Base-by-base conservation (phyloP, 2,113 vertebrate genomes). In the Climacteris rufus region DNA sequence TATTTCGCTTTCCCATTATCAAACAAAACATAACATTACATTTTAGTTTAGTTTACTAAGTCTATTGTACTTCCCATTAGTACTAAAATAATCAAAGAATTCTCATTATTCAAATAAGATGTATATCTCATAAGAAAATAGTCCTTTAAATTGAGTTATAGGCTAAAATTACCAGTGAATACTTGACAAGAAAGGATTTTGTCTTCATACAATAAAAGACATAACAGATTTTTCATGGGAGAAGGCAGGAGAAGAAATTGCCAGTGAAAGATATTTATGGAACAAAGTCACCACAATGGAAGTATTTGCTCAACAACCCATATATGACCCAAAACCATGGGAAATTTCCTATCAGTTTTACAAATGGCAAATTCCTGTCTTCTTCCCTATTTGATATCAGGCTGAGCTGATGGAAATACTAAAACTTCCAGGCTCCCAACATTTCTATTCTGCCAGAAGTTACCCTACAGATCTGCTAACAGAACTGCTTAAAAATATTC, bases 21-120 rank as follows among this genome's bases (percentile, higher is more conserved):
- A 84, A 95, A 95, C 20, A 83, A 86, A 97, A 87, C n/a, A n/a
- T n/a, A n/a, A n/a, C n/a, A n/a, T n/a, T n/a, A 66, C 60, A 94
- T 65, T 63, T 69, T 18, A 42, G 28, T 80, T 86, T 72, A 42
- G 50, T 86, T 94, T 91, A 94, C 44, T 53, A 84, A 82, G 65
- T 61, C 80, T 84, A 57, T 28, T 60, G 5, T 49, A 93, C 44
- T 94, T 94, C 49, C 80, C 44, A 68, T 69, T 87, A 90, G 76
- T 68, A 87, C 35, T 15, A 81, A 42, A 90, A 91, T 89, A 89
- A 95, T 33, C 42, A 81, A 23, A 63, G 30, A 88, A 92, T 75
- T 95, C 49, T 84, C 31, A 53, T 79, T n/a, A 94, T 79, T 94
- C 61, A 69, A 87, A 19, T 49, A 84, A 92, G 95, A 95, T 96